Percentiles rank a stretch among this genome's conserved stretches.
phyloP scores from a whole-genome alignment of 2,888 invertebrate genomes.

The Agrochola macilenta region DNA sequence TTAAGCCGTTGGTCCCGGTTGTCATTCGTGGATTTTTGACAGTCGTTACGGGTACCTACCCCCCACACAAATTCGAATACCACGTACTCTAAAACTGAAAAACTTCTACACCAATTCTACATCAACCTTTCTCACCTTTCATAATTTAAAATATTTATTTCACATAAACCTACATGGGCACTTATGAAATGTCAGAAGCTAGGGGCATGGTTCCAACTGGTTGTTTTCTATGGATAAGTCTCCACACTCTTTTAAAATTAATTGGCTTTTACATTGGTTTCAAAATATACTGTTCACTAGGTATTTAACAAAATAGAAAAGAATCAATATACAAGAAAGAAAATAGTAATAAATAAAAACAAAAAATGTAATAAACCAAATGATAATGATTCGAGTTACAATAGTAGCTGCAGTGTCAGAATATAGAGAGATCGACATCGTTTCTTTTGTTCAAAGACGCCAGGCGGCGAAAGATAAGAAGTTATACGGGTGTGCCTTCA shows the following conservation, averaged over 20 bases:
- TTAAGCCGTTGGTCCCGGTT: too few species aligned
- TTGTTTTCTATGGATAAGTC: not conserved
- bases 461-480: slow-evolving; percentile 63
- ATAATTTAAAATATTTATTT: not conserved
- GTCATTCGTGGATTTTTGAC: too few species aligned
- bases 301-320: not conserved
- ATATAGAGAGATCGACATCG: slow-evolving; percentile 41
- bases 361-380: not conserved
- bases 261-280: not conserved
- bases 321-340: too few species aligned
- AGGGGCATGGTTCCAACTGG: not conserved
- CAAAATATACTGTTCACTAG: too few species aligned
- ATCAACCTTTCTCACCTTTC: not conserved
- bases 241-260: not conserved
- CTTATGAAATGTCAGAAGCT: not conserved
- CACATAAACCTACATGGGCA: not conserved
- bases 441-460: slow-evolving; percentile 63
- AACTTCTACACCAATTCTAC: not conserved
- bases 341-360: not conserved
- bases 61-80: too few species aligned
- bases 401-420: slow-evolving; percentile 26
- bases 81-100: not conserved
- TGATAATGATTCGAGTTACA: slow-evolving; percentile 37
- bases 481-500: slow-evolving; percentile 63
- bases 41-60: too few species aligned